phyloP scores from a whole-genome alignment of 2,888 invertebrate species.

The Xiphydria camelus region DNA sequence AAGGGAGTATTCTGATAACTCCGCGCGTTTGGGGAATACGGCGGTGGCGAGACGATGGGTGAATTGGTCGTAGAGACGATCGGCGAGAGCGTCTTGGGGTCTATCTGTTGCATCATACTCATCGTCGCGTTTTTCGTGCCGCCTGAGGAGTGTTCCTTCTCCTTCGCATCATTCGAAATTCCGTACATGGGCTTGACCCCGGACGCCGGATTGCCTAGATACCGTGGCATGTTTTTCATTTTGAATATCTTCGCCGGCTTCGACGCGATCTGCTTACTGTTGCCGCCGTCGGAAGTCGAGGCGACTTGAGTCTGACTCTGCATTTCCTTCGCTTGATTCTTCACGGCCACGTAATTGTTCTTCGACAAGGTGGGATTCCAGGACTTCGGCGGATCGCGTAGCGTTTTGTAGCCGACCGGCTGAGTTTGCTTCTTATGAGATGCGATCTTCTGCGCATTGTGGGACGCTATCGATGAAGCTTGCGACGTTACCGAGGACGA shows the following conservation, averaged over 20 bases:
- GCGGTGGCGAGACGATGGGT: constrained; percentile 49
- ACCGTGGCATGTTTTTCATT: constrained; percentile 62
- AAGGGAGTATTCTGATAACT: constrained; percentile 47
- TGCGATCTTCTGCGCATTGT: constrained; percentile 28
- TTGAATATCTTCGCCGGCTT: constrained; percentile 65
- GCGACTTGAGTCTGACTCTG: constrained; percentile 32
- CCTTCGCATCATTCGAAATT: constrained; percentile 56
- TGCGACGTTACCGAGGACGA: constrained; percentile 17
- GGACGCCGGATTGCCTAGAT: constrained; percentile 63
- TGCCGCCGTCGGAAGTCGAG: constrained; percentile 19
- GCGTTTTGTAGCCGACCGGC: constrained; percentile 63
- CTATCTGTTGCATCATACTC: constrained; percentile 60
- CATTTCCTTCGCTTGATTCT: constrained; percentile 50
- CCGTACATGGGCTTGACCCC: constrained; percentile 67
- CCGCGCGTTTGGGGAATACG: constrained; percentile 47
- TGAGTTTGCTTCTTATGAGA: constrained; percentile 36
- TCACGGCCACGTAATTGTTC: constrained; percentile 53
- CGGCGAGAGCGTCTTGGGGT: constrained; percentile 64
- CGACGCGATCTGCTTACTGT: constrained; percentile 39
- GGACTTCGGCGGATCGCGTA: constrained; percentile 64
- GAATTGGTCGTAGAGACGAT: constrained; percentile 52
- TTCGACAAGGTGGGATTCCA: constrained; percentile 66
- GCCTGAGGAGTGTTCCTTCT: constrained; percentile 31
- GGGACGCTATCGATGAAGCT: constrained; percentile 19
- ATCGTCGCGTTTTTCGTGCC: constrained; percentile 30